A percentile compares a stretch with the other conserved stretches of the same genome.
These are phyloP conservation scores for Alloplasta piceator DNA, from an alignment of 2,888 invertebrate species.

Conservation along the genomic window DNA sequence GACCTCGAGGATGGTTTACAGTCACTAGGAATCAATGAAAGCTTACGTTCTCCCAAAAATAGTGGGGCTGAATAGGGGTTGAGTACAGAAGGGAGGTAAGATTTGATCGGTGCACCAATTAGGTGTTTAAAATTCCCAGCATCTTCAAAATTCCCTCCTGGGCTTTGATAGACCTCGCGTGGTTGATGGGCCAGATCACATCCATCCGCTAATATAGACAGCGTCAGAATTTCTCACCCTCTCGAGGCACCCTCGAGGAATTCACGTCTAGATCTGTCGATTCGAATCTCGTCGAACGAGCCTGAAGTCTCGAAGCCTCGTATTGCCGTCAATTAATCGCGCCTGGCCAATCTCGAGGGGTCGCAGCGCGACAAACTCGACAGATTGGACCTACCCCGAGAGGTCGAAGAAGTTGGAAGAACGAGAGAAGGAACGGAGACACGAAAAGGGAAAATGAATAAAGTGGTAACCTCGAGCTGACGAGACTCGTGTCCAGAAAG, in stretches of 20 bases:
- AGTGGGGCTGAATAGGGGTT: too few relatives aligned
- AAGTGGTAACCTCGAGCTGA: conserved; percentile 43
- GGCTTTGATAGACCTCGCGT: too few relatives aligned
- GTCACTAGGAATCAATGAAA: background rate
- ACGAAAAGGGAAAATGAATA: conserved; percentile 56
- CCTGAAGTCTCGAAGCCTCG: conserved; percentile 73
- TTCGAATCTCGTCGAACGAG: conserved; percentile 76
- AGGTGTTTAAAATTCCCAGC: too few relatives aligned
- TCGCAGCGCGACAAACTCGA: conserved; percentile 23
- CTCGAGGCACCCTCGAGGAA: conserved; percentile 54
- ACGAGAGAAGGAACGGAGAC: conserved; percentile 58
- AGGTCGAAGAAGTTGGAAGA: conserved; percentile 63
- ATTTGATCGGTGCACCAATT: too few relatives aligned
- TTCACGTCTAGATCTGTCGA: conserved; percentile 71
- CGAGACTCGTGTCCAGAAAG: conserved; percentile 16
- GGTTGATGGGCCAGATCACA: background rate
- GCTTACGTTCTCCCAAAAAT: too few relatives aligned
- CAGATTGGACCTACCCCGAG: conserved; percentile 42
- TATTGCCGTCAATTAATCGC: conserved; percentile 80
- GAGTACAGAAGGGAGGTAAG: too few relatives aligned
- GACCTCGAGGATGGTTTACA: conserved; percentile 15
- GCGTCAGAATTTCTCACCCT: too few relatives aligned
- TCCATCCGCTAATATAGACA: background rate
- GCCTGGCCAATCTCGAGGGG: conserved; percentile 77
- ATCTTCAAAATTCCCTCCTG: too few relatives aligned